These are phyloP conservation scores for Ischnura elegans DNA, from an alignment of 2,888 invertebrate species.

Conservation along the genomic window DNA sequence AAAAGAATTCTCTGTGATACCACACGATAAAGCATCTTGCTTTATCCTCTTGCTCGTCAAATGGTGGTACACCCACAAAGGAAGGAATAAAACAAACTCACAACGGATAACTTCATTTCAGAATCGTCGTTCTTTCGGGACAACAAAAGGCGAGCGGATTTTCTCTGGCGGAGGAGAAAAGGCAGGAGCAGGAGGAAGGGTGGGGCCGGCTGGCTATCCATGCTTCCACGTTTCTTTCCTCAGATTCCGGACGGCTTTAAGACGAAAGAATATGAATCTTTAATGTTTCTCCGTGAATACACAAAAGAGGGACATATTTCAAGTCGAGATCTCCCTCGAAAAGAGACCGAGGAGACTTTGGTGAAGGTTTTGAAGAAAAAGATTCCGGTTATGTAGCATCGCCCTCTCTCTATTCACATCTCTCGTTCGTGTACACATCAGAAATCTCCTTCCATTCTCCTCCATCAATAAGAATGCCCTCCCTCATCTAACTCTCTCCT, in stretches of 20 bases:
- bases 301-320: not conserved
- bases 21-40: not conserved
- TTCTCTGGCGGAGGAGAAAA: not conserved
- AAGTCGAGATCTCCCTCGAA: not conserved
- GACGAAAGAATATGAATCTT: not conserved
- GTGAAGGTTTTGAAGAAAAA: not conserved
- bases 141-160: conserved; percentile 21
- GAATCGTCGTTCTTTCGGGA: conserved; percentile 23
- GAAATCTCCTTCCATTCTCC: not conserved
- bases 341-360: not conserved
- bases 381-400: not conserved
- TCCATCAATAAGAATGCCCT: not conserved
- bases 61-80: not conserved
- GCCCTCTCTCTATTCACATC: not conserved
- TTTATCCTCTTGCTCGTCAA: conserved; percentile 20
- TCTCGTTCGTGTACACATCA: not conserved
- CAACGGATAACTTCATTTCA: conserved; percentile 40
- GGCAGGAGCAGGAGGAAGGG: not conserved
- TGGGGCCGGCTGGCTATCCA: not conserved
- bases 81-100: not conserved
- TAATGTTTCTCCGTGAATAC: conserved; percentile 9
- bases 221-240: not conserved
- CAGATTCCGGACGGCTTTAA: not conserved
- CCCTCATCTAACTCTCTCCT: not conserved
- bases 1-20: conserved; percentile 38